Percentiles rank a stretch among this genome's conserved stretches.
phyloP scores from a whole-genome alignment of 2,888 invertebrate genomes.

The Chalcis sispes region DNA sequence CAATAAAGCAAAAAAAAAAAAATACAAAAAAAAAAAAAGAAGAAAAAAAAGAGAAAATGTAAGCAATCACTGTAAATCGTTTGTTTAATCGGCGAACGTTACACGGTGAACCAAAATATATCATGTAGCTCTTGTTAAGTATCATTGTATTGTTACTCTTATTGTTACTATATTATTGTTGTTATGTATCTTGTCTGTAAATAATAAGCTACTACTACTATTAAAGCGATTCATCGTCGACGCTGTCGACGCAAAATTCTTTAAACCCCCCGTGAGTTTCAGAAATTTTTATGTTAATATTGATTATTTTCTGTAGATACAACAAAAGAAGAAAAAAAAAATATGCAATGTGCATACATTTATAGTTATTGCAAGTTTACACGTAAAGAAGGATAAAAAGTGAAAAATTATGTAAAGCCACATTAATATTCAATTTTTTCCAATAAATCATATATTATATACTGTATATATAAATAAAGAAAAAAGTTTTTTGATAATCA shows the following conservation, averaged over 20 bases:
- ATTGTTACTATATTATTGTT: conserved; percentile 58
- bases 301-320: conserved; percentile 25
- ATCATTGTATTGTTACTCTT: conserved; percentile 55
- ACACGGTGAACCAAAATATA: conserved; percentile 32
- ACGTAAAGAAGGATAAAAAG: conserved; percentile 3
- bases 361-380: conserved; percentile 18
- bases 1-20: no score
- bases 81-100: conserved; percentile 1
- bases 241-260: conserved; percentile 13
- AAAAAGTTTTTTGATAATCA: no score
- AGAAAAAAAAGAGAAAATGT: conserved; percentile 10
- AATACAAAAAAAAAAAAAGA: no score
- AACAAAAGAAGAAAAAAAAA: background rate
- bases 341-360: conserved; percentile 1
- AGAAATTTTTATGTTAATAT: background rate
- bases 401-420: conserved; percentile 47
- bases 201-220: conserved; percentile 44
- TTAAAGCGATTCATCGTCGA: background rate
- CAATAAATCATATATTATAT: no score
- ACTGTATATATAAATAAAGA: no score
- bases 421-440: no score
- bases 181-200: conserved; percentile 55
- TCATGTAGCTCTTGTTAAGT: conserved; percentile 43
- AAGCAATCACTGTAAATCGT: conserved; percentile 4
- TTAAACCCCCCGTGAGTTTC: background rate